Percentiles rank a stretch among this genome's conserved stretches.
Conservation (phyloP, 2,888 invertebrate genomes). For the Andricus quercusramuli region DNA sequence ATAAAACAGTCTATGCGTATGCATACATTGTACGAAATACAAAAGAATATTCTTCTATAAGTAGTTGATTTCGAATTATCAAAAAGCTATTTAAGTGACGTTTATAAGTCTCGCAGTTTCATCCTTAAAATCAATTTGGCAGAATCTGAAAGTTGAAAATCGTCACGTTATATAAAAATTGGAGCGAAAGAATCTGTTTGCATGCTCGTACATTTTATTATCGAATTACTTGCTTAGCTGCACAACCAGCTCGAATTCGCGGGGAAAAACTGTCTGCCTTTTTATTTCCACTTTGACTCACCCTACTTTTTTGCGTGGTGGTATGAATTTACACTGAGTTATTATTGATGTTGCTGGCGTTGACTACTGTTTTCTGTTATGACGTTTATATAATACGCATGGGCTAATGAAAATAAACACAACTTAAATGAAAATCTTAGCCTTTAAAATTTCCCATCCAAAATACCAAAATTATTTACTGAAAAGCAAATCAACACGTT, state of each 20-base stretch:
- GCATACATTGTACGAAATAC: no score
- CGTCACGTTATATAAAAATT: conserved; percentile 64
- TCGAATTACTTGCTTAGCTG: conserved; percentile 32
- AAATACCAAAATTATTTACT: background rate
- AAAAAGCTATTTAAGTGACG: background rate
- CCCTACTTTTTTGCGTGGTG: background rate
- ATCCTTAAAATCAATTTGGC: background rate
- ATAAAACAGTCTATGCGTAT: no score
- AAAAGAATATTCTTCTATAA: no score
- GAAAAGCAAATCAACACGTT: no score
- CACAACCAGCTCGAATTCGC: conserved; percentile 8
- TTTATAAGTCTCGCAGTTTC: background rate
- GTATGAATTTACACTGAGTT: background rate
- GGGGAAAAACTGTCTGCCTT: conserved; percentile 15
- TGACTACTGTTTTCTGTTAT: no score
- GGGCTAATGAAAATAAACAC: background rate
- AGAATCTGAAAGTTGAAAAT: conserved; percentile 58
- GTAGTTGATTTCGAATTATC: no score
- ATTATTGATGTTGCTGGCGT: background rate
- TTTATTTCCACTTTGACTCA: conserved; percentile 29
- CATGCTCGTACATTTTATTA: conserved; percentile 33
- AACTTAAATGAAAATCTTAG: background rate
- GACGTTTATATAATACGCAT: no score
- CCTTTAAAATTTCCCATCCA: background rate
- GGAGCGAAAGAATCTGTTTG: conserved; percentile 49